Conservation (phyloP, 1,140 invertebrate species). For the Oreohelix idahoensis region DNA sequence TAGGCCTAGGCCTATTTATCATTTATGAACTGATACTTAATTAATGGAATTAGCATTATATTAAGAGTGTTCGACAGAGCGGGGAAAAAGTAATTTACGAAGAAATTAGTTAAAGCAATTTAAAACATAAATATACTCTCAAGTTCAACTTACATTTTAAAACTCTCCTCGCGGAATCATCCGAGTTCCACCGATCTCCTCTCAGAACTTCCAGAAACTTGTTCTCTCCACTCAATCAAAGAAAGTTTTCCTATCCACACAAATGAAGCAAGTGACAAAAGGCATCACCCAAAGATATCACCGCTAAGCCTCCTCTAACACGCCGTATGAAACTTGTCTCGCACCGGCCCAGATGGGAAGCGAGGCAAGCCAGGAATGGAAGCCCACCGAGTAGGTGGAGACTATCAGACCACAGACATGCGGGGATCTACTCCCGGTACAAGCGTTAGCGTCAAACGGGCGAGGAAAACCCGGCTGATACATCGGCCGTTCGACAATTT, state of each 20-base stretch:
- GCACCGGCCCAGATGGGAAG: neutral
- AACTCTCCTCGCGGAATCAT: neutral
- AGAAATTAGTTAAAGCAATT: too few species aligned
- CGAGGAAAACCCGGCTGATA: too few species aligned
- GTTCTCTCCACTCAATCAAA: neutral
- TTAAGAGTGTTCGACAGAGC: too few species aligned
- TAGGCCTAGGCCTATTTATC: too few species aligned
- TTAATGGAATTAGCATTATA: too few species aligned
- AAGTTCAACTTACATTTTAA: neutral
- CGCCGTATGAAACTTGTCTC: neutral
- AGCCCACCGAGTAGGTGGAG: neutral
- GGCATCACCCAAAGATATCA: neutral
- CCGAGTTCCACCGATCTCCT: neutral
- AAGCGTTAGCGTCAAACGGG: too few species aligned
- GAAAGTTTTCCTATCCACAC: neutral
- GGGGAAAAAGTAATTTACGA: too few species aligned
- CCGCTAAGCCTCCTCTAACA: neutral
- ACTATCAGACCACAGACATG: neutral
- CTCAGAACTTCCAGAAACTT: neutral
- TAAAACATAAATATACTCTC: too few species aligned
- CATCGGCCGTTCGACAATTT: too few species aligned
- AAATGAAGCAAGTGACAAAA: neutral
- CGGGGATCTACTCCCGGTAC: too few species aligned
- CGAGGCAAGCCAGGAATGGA: neutral
- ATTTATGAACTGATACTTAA: too few species aligned